These are phyloP conservation scores for Myripristis jacobus DNA, from an alignment of 2,797 vertebrate species.

Conservation along the genomic window DNA sequence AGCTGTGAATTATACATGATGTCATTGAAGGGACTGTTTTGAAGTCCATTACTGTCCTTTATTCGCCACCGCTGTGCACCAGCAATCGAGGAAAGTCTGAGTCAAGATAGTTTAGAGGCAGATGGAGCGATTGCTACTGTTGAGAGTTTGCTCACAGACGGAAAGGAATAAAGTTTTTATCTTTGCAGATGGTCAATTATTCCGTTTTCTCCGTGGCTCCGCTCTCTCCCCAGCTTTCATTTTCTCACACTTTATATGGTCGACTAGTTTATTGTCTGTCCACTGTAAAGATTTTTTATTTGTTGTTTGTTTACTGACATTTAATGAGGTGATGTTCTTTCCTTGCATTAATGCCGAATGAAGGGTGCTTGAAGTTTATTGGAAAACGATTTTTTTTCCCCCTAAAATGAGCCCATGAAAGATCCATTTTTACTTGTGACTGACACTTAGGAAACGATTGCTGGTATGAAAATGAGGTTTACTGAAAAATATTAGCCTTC, in stretches of 20 bases:
- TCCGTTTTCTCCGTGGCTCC: slow-evolving; percentile 1
- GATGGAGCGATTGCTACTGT: slow-evolving; percentile 17
- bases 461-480: slow-evolving; percentile 5
- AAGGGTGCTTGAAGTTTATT: slow-evolving; percentile 5
- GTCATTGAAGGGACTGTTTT: slow-evolving; percentile 48
- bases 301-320: slow-evolving; percentile 23
- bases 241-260: not conserved
- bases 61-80: slow-evolving; percentile 17
- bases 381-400: slow-evolving; percentile 8
- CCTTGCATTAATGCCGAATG: not conserved
- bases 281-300: slow-evolving; percentile 2
- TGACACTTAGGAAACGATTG: slow-evolving; percentile 33
- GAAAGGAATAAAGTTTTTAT: slow-evolving; percentile 17
- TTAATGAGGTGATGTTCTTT: slow-evolving; percentile 18
- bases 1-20: slow-evolving; percentile 69
- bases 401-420: slow-evolving; percentile 12
- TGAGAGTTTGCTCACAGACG: slow-evolving; percentile 19
- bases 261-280: not conserved
- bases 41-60: slow-evolving; percentile 51
- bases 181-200: slow-evolving; percentile 17
- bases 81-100: slow-evolving; percentile 12
- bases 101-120: slow-evolving; percentile 14
- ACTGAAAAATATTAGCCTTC: not conserved
- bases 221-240: not conserved
- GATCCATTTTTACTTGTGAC: slow-evolving; percentile 26